Conservation (phyloP, 2,797 vertebrate genomes). For the Falco naumanni region DNA sequence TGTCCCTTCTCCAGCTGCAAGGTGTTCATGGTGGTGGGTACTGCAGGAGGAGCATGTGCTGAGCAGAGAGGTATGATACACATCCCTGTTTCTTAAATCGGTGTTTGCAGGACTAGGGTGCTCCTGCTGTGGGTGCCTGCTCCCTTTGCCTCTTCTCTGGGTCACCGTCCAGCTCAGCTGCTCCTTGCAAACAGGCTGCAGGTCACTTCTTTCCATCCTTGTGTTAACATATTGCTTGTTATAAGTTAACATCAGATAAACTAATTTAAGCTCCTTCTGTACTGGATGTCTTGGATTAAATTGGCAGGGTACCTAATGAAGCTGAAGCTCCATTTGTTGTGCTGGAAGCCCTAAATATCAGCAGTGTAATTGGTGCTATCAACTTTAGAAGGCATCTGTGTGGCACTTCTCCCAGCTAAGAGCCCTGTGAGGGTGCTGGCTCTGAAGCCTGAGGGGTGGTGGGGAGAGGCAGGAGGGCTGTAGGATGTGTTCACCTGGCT, state of each 20-base stretch:
- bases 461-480: neutral
- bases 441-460: neutral
- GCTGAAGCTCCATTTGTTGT: slow-evolving; percentile 54
- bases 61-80: neutral
- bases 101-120: neutral
- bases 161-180: rapidly evolving
- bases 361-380: slow-evolving; percentile 37
- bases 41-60: rapidly evolving
- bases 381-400: neutral
- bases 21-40: rapidly evolving
- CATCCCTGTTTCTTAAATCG: rapidly evolving
- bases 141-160: neutral
- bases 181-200: neutral
- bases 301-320: slow-evolving; percentile 66
- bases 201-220: neutral
- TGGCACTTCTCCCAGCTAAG: neutral
- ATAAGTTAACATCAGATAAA: neutral
- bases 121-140: neutral
- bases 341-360: slow-evolving; percentile 68
- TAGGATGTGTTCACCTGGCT: neutral
- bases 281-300: slow-evolving; percentile 50
- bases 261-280: slow-evolving; percentile 67
- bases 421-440: neutral
- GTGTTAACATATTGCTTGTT: slow-evolving; percentile 27
- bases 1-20: rapidly evolving